Percentiles rank a stretch among this genome's conserved stretches.
These are phyloP conservation scores for Morpho achilles DNA, from an alignment of 2,888 invertebrate genomes.

Conservation along the genomic window DNA sequence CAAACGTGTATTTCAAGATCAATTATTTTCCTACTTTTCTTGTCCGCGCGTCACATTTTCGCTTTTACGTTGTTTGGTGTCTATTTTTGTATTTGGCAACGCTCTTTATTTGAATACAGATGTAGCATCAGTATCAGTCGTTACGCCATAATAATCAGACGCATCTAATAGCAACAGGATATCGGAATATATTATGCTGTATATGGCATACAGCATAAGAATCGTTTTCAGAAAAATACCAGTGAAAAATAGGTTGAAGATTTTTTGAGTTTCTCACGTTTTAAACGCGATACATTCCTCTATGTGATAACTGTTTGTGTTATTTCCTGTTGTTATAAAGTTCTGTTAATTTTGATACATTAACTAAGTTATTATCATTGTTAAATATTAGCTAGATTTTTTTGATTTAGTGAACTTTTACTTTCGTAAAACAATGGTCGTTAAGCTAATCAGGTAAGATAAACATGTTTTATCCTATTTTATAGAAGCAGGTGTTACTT, in stretches of 20 bases:
- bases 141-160: slow-evolving; percentile 35
- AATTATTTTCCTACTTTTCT: slow-evolving; percentile 9
- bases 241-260: slow-evolving; percentile 42
- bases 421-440: slow-evolving; percentile 47
- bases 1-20: not conserved
- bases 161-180: slow-evolving; percentile 26
- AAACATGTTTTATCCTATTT: too few species aligned
- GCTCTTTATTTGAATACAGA: slow-evolving; percentile 33
- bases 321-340: slow-evolving; percentile 43
- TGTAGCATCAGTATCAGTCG: slow-evolving; percentile 40
- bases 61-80: slow-evolving; percentile 35
- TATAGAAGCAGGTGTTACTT: too few species aligned
- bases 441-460: slow-evolving; percentile 54
- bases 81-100: slow-evolving; percentile 62
- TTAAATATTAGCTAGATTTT: slow-evolving; percentile 30
- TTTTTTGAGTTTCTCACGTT: slow-evolving; percentile 26
- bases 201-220: slow-evolving; percentile 53
- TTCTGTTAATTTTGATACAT: not conserved
- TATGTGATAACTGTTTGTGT: slow-evolving; percentile 46
- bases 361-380: slow-evolving; percentile 25
- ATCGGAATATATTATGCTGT: slow-evolving; percentile 49
- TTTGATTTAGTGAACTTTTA: slow-evolving; percentile 1
- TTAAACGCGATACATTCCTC: slow-evolving; percentile 29
- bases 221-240: slow-evolving; percentile 53
- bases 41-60: slow-evolving; percentile 18